These are phyloP conservation scores for Patiria pectinifera DNA, from an alignment of 53 echinoderm and acorn worm genomes.

Conservation along the genomic window DNA sequence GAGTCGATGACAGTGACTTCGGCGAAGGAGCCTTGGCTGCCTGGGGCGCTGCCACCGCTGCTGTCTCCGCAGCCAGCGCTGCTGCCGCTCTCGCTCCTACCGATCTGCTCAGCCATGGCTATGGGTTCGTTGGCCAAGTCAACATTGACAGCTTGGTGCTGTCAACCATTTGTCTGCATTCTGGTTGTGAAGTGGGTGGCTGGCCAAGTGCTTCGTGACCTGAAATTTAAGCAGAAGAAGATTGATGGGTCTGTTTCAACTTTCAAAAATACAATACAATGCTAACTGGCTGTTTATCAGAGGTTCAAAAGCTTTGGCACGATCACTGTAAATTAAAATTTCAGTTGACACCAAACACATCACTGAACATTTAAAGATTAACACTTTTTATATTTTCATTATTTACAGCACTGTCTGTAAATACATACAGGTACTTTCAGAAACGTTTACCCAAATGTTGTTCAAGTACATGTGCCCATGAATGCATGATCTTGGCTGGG, in stretches of 20 bases:
- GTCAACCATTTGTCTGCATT: conserved; percentile 63
- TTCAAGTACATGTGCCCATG: neutral
- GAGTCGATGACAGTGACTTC: conserved; percentile 99
- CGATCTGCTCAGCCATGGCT: conserved; percentile 68
- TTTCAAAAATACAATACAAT: too few relatives aligned
- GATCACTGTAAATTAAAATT: neutral
- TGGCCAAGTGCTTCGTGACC: neutral
- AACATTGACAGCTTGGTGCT: neutral
- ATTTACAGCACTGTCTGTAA: too few relatives aligned
- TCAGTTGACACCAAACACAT: neutral
- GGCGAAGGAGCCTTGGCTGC: conserved; percentile 77
- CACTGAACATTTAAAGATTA: neutral
- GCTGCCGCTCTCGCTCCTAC: conserved; percentile 35
- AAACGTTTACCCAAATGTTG: neutral
- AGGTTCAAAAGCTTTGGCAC: neutral
- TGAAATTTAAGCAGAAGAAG: conserved; percentile 5
- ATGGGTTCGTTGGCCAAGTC: neutral
- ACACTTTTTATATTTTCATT: too few relatives aligned
- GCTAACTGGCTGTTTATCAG: too few relatives aligned
- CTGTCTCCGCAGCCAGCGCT: neutral
- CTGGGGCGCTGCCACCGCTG: neutral
- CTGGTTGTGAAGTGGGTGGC: neutral
- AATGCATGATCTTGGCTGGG: neutral
- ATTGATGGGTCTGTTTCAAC: too few relatives aligned
- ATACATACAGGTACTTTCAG: too few relatives aligned